Percentiles rank a stretch among this genome's conserved stretches.
Conservation (phyloP, 1,140 invertebrate genomes). For the Parapsyche elsis region DNA sequence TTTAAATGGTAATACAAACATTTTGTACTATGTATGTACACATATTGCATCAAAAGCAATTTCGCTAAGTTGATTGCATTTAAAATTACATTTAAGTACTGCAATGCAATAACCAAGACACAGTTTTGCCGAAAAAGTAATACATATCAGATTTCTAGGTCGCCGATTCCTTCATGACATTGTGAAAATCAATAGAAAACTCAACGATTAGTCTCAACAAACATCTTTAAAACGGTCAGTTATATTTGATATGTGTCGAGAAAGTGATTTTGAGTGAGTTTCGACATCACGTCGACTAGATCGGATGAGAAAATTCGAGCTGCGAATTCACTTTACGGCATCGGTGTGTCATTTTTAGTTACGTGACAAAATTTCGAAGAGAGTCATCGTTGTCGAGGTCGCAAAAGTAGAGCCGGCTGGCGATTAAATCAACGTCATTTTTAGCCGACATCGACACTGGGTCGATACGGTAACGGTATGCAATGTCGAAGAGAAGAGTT, state of each 20-base stretch:
- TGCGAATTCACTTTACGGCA: not conserved
- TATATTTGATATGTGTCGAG: not conserved
- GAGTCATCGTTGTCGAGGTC: constrained; percentile 6
- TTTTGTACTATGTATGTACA: no score
- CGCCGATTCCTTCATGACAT: not conserved
- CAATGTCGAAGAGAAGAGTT: not conserved
- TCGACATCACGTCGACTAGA: no score
- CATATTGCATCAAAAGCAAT: no score
- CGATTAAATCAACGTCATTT: constrained; percentile 13
- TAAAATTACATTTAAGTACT: no score
- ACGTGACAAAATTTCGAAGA: constrained; percentile 26
- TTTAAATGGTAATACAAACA: no score
- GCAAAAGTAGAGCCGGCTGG: not conserved
- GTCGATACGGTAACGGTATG: constrained; percentile 15
- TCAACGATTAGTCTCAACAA: not conserved
- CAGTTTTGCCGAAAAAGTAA: not conserved
- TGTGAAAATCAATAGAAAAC: constrained; percentile 5
- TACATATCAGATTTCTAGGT: no score
- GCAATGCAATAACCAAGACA: no score
- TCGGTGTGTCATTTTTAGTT: not conserved
- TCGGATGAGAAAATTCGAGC: no score
- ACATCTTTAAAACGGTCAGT: no score
- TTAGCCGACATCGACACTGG: not conserved
- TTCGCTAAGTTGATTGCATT: no score
- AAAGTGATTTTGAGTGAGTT: not conserved